phyloP scores from a whole-genome alignment of 2,888 invertebrate species.

The Tetranychus truncatus region DNA sequence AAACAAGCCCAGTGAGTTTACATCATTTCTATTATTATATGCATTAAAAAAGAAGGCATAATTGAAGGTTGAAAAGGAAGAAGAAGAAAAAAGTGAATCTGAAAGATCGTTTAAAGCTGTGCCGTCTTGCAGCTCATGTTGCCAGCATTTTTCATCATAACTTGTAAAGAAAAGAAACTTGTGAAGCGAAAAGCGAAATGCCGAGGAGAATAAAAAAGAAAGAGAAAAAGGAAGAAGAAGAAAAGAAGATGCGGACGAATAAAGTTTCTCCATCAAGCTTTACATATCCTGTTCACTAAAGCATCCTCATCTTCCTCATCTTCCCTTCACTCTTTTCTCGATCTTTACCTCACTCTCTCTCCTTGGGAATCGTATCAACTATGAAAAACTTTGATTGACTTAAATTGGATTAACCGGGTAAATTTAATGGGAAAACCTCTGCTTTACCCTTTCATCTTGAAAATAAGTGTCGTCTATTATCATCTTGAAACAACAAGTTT shows the following conservation, averaged over 20 bases:
- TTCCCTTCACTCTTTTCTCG: not conserved
- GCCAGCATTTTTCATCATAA: too few relatives aligned
- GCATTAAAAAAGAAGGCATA: too few relatives aligned
- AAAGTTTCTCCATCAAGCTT: not conserved
- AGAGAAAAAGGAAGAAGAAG: not conserved
- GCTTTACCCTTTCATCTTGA: not conserved
- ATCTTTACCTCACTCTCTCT: not conserved
- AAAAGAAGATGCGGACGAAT: not conserved
- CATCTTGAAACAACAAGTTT: too few relatives aligned
- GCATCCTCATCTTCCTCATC: not conserved
- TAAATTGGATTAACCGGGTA: not conserved
- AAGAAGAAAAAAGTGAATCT: too few relatives aligned
- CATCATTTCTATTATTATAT: too few relatives aligned
- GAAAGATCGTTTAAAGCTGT: too few relatives aligned
- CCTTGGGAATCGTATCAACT: not conserved
- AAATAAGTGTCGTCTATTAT: too few relatives aligned
- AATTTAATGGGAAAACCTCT: not conserved
- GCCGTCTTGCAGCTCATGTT: too few relatives aligned
- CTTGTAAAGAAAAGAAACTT: too few relatives aligned
- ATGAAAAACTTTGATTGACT: not conserved
- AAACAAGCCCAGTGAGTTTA: too few relatives aligned
- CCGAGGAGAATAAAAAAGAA: slow-evolving; percentile 3
- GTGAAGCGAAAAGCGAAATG: too few relatives aligned
- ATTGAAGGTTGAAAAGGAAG: too few relatives aligned
- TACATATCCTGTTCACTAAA: not conserved